Conservation (phyloP, 1,140 invertebrate genomes). For the Euura saliciscinereae region DNA sequence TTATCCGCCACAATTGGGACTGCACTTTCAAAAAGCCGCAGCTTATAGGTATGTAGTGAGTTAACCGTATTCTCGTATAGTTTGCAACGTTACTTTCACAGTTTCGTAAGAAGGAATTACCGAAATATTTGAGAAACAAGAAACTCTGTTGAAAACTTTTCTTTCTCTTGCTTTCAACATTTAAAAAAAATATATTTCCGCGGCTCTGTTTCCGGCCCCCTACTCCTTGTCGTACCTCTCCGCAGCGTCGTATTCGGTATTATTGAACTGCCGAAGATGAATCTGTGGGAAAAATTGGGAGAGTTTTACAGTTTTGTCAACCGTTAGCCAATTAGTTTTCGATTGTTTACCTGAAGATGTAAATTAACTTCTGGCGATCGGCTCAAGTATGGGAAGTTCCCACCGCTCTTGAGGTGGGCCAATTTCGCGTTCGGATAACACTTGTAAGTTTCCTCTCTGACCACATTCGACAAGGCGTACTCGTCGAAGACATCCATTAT, state of each 20-base stretch:
- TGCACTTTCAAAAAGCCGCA: too few relatives aligned
- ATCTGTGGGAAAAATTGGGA: constrained; percentile 58
- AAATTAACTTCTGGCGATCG: constrained; percentile 89
- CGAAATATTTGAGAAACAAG: too few relatives aligned
- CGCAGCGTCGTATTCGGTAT: constrained; percentile 56
- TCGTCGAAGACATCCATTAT: constrained; percentile 93
- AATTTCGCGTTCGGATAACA: constrained; percentile 87
- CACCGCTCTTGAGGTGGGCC: constrained; percentile 87
- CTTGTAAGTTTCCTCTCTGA: constrained; percentile 84
- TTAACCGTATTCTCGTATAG: too few relatives aligned
- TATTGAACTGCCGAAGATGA: constrained; percentile 65
- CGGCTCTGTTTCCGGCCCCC: constrained; percentile 1
- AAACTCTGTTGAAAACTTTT: too few relatives aligned
- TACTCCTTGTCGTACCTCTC: constrained; percentile 30
- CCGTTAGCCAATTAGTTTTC: constrained; percentile 12
- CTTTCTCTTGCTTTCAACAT: too few relatives aligned
- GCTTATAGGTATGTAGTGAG: too few relatives aligned
- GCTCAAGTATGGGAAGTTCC: constrained; percentile 92
- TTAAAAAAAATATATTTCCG: too few relatives aligned
- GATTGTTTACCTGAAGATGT: constrained; percentile 77
- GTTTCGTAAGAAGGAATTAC: too few relatives aligned
- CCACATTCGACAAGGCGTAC: constrained; percentile 78
- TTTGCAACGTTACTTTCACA: too few relatives aligned
- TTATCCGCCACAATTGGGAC: too few relatives aligned
- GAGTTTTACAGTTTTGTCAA: too few relatives aligned